Evolutionary conservation across 2,888 invertebrate species (phyloP).

Genomic region (Ochropleura leucogaster): DNA sequence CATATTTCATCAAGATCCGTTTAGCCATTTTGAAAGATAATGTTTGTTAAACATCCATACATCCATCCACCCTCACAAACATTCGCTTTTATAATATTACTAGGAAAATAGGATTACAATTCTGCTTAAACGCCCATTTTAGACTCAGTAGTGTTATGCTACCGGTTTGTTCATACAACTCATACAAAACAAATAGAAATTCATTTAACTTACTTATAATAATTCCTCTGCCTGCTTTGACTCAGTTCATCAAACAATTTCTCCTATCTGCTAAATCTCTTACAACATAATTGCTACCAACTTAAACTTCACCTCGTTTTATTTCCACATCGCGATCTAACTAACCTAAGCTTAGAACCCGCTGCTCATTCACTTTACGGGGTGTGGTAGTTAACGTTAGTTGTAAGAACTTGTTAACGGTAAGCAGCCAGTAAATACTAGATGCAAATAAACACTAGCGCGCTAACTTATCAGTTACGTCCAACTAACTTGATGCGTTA

Average conservation of each 20-base stretch:
- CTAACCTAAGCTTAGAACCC: slow-evolving; percentile 11
- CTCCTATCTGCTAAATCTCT: not conserved
- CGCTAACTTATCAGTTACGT: slow-evolving; percentile 66
- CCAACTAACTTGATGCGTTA: slow-evolving; percentile 54
- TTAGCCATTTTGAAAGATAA: no score
- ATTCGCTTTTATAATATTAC: no score
- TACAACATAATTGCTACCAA: not conserved
- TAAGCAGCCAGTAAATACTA: slow-evolving; percentile 69
- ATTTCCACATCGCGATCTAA: slow-evolving; percentile 32
- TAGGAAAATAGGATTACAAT: no score
- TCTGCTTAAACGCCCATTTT: no score
- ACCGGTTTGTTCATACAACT: not conserved
- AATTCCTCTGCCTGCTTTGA: not conserved
- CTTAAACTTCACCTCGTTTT: slow-evolving; percentile 28
- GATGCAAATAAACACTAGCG: slow-evolving; percentile 69
- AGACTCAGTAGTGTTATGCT: no score
- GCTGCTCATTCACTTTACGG: slow-evolving; percentile 45
- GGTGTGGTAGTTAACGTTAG: slow-evolving; percentile 40
- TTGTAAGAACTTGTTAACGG: slow-evolving; percentile 63
- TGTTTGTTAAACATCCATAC: no score
- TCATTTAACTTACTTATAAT: no score
- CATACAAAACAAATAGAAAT: not conserved
- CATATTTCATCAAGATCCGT: no score
- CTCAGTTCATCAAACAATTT: not conserved
- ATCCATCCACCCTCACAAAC: no score